Evolutionary conservation across 2,113 vertebrate genomes (phyloP).

Genomic region (Coptodon bakossiorum): DNA sequence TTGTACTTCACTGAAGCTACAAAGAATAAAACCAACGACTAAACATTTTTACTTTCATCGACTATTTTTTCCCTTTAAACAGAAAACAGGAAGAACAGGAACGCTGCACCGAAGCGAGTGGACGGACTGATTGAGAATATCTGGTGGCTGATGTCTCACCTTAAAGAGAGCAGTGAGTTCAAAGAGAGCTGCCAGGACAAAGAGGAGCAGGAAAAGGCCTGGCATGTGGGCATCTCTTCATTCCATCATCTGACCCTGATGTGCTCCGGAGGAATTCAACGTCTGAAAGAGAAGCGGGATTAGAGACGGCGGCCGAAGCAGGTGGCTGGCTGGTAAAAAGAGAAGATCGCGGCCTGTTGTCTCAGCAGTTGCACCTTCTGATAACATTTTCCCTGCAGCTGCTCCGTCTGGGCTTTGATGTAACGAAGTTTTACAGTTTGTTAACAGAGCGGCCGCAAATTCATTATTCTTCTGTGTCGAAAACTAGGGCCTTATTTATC

Average conservation of each 20-base stretch:
- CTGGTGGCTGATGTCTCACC: not conserved
- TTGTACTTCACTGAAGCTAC: not conserved
- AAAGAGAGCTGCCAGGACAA: not conserved
- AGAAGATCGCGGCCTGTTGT: constrained; percentile 13
- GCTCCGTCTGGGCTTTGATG: constrained; percentile 21
- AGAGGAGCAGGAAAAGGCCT: not conserved
- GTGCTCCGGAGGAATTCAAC: constrained; percentile 63
- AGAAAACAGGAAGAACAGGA: not conserved
- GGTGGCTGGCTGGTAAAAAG: constrained; percentile 47
- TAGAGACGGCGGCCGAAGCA: constrained; percentile 29
- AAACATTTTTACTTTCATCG: accelerated
- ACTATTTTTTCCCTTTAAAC: not conserved
- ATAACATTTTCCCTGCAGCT: constrained; percentile 48
- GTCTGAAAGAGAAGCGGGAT: constrained; percentile 51
- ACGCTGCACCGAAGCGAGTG: not conserved
- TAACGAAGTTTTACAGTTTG: not conserved
- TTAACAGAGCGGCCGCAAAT: not conserved
- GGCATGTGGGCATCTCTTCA: constrained; percentile 16
- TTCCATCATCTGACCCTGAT: constrained; percentile 40
- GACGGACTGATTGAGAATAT: not conserved
- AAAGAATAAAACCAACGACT: accelerated
- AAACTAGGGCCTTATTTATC: accelerated
- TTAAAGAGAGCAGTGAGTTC: not conserved
- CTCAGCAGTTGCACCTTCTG: constrained; percentile 7
- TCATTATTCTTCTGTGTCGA: not conserved